Evolutionary conservation across 2,113 vertebrate species (phyloP).

Genomic region (Amazona vittata): DNA sequence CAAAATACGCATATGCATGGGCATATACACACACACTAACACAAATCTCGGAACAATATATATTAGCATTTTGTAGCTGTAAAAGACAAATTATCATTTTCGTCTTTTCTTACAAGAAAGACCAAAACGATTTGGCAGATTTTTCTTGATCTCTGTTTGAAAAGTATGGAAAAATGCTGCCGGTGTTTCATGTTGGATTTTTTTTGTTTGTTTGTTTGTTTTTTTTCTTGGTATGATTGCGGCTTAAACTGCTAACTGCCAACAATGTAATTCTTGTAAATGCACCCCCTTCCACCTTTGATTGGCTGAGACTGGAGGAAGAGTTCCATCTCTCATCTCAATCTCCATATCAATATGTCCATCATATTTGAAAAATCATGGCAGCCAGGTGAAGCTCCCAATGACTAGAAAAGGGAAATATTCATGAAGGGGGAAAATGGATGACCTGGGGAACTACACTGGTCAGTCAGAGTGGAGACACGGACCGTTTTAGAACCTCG

Average conservation of each 20-base stretch:
- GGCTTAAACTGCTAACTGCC: neutral
- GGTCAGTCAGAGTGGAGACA: no score
- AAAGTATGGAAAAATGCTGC: neutral
- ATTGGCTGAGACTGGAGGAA: neutral
- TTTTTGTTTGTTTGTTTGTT: neutral
- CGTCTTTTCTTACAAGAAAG: neutral
- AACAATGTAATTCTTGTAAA: neutral
- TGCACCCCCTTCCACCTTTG: neutral
- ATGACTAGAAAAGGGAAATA: no score
- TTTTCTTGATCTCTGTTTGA: neutral
- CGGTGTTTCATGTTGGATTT: neutral
- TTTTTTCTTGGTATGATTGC: no score
- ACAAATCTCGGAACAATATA: neutral
- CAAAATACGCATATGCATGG: rapidly evolving
- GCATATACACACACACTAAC: neutral
- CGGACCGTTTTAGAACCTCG: no score
- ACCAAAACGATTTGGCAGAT: neutral
- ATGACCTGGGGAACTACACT: no score
- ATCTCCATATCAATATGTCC: no score
- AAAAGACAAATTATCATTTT: neutral
- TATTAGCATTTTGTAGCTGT: neutral
- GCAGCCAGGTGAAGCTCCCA: no score
- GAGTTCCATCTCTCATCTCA: neutral
- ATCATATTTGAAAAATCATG: no score
- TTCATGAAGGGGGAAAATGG: no score